Conservation (phyloP, 2,113 vertebrate genomes). For the Brachionichthys hirsutus region DNA sequence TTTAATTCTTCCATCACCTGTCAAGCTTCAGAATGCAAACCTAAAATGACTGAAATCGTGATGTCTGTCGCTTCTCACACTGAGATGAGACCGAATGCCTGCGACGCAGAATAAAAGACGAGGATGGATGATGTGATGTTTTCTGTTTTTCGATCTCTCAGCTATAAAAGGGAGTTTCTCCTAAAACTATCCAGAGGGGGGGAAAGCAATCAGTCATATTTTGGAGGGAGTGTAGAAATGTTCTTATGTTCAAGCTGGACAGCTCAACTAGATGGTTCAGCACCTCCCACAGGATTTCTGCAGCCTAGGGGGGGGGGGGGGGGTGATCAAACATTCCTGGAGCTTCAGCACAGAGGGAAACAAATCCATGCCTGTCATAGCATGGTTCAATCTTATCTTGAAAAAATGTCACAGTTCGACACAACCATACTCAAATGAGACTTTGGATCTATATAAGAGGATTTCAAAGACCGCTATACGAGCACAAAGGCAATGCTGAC, state of each 20-base stretch:
- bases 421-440: no score
- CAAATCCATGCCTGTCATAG: not conserved
- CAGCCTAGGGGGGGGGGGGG: no score
- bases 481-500: no score
- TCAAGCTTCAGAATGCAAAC: no score
- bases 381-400: no score
- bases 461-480: no score
- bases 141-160: slow-evolving; percentile 4
- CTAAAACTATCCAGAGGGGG: slow-evolving; percentile 7
- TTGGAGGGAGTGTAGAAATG: slow-evolving; percentile 18
- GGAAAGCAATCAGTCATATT: slow-evolving; percentile 24
- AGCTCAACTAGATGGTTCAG: slow-evolving; percentile 17
- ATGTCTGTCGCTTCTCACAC: slow-evolving; percentile 8
- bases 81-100: slow-evolving; percentile 18
- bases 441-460: no score
- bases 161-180: slow-evolving; percentile 4
- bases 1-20: no score
- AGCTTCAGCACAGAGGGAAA: slow-evolving; percentile 1
- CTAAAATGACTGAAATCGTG: no score
- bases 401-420: no score
- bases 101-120: slow-evolving; percentile 9
- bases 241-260: slow-evolving; percentile 14
- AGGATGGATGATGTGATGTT: slow-evolving; percentile 34
- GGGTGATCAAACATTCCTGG: slow-evolving; percentile 23
- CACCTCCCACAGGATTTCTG: slow-evolving; percentile 5